phyloP scores from a whole-genome alignment of 2,797 vertebrate species.

The Artibeus lituratus region DNA sequence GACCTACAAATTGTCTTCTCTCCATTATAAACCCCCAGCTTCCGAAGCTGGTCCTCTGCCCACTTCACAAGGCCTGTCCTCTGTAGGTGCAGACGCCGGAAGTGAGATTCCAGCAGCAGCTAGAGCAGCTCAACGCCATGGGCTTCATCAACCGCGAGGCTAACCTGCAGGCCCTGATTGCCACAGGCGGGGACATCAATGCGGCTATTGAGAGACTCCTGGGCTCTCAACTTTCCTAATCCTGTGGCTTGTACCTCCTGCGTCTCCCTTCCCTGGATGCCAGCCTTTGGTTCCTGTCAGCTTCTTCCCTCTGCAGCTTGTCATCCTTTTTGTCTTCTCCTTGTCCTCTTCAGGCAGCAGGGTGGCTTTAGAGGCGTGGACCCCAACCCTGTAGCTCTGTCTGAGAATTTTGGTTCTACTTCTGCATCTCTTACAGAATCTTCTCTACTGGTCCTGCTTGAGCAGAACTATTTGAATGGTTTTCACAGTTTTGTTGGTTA shows the following conservation, averaged over 20 bases:
- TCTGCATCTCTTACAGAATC: not conserved
- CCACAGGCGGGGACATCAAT: conserved; percentile 98
- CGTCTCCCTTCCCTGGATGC: not conserved
- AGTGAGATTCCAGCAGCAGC: conserved; percentile 96
- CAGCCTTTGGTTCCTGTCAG: not conserved
- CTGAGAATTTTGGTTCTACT: not conserved
- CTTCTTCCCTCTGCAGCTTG: not conserved
- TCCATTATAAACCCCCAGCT: not conserved
- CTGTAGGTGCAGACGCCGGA: conserved; percentile 91
- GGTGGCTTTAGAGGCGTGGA: not conserved
- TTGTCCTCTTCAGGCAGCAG: not conserved
- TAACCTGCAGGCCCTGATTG: conserved; percentile 98
- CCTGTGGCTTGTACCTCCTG: not conserved
- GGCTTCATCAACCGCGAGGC: conserved; percentile 99
- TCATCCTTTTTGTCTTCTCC: not conserved
- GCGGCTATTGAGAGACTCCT: conserved; percentile 99
- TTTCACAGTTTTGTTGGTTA: not conserved
- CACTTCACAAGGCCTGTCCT: not conserved
- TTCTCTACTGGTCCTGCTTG: not conserved
- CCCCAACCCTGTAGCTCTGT: not conserved
- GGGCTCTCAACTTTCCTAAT: conserved; percentile 97
- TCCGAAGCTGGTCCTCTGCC: not conserved
- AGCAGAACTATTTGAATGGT: not conserved
- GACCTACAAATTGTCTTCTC: not conserved
- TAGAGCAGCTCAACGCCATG: conserved; percentile 98